Conservation (phyloP, 2,113 vertebrate species). For the Garra rufa region DNA sequence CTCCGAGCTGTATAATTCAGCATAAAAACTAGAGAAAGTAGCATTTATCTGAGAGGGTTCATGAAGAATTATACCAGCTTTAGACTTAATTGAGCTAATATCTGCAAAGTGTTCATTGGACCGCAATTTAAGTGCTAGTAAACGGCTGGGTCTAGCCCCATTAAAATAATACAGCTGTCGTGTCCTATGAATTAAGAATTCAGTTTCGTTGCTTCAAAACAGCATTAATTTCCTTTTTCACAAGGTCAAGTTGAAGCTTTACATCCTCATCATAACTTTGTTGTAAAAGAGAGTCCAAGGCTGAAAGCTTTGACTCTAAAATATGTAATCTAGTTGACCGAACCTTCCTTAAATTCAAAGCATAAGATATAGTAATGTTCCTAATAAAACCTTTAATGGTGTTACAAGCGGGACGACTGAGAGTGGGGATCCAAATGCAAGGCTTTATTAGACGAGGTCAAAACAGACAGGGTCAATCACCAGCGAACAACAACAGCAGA, state of each 20-base stretch:
- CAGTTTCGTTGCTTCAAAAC: background rate
- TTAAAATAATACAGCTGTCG: background rate
- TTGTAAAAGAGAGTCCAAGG: too few species aligned
- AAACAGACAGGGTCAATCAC: too few species aligned
- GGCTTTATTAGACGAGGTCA: too few species aligned
- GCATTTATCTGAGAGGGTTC: background rate
- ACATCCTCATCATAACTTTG: background rate
- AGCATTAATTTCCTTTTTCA: background rate
- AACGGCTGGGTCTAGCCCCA: background rate
- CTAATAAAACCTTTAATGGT: too few species aligned
- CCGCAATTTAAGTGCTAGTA: background rate
- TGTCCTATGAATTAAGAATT: slow-evolving; percentile 8
- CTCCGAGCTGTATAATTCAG: too few species aligned
- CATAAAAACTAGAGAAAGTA: background rate
- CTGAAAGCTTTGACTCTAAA: too few species aligned
- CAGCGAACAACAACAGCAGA: too few species aligned
- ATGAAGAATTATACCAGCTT: background rate
- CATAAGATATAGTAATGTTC: too few species aligned
- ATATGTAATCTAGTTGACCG: too few species aligned
- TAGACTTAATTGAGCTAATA: background rate
- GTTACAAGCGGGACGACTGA: too few species aligned
- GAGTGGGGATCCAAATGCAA: too few species aligned
- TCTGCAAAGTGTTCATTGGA: background rate
- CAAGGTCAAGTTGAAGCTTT: background rate
- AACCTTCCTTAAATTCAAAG: too few species aligned